Evolutionary conservation across 2,797 vertebrate genomes (phyloP).

Genomic region (Sardinella longiceps): DNA sequence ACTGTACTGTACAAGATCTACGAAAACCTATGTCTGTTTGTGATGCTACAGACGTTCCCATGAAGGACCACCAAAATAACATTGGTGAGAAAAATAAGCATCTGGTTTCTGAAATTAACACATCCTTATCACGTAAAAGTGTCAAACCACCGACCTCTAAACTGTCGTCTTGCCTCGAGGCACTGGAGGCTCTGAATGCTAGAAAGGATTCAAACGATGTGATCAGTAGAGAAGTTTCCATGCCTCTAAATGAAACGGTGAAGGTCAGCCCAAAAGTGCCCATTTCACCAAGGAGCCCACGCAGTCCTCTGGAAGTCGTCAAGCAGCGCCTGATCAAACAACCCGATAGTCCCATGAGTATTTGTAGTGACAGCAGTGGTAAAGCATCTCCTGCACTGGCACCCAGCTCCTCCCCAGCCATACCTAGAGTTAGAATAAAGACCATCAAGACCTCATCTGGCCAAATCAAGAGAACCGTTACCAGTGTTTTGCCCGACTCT

Average conservation of each 20-base stretch:
- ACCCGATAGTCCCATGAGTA: slow-evolving; percentile 89
- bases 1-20: slow-evolving; percentile 63
- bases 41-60: slow-evolving; percentile 64
- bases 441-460: slow-evolving; percentile 96
- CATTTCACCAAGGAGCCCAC: slow-evolving; percentile 90
- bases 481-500: slow-evolving; percentile 89
- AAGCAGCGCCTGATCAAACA: slow-evolving; percentile 85
- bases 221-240: slow-evolving; percentile 73
- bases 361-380: slow-evolving; percentile 91
- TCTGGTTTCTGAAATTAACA: slow-evolving; percentile 58
- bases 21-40: slow-evolving; percentile 66
- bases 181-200: slow-evolving; percentile 88
- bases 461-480: slow-evolving; percentile 93
- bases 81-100: slow-evolving; percentile 68
- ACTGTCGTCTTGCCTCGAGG: slow-evolving; percentile 91
- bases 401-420: slow-evolving; percentile 87
- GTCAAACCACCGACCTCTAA: slow-evolving; percentile 84
- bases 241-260: slow-evolving; percentile 70
- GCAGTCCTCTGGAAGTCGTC: slow-evolving; percentile 87
- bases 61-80: slow-evolving; percentile 67
- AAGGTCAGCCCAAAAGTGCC: slow-evolving; percentile 88
- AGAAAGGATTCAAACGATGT: slow-evolving; percentile 81
- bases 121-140: slow-evolving; percentile 70
- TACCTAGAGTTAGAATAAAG: slow-evolving; percentile 96
- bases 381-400: slow-evolving; percentile 87